Evolutionary conservation across 2,797 vertebrate species (phyloP).

Genomic region (Ctenopoma kingsleyae): DNA sequence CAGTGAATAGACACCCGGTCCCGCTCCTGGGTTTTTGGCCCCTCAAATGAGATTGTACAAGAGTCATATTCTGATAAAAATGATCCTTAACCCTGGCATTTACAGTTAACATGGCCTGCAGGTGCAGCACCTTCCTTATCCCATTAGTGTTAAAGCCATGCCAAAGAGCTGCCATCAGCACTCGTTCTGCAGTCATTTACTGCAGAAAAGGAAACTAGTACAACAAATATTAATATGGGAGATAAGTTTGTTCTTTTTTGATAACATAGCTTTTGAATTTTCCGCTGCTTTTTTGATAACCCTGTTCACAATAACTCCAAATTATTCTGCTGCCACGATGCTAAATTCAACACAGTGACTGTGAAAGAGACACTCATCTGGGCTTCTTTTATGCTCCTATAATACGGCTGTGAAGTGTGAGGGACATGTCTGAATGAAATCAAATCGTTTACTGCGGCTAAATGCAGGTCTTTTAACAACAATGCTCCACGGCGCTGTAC

Average conservation of each 20-base stretch:
- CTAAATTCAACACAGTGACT: no score
- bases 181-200: conserved; percentile 8
- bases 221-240: not conserved
- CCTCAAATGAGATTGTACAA: conserved; percentile 64
- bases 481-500: not conserved
- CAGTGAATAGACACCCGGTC: conserved; percentile 29
- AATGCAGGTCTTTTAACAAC: not conserved
- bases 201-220: conserved; percentile 3
- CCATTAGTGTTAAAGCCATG: conserved; percentile 45
- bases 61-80: conserved; percentile 67
- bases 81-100: conserved; percentile 37
- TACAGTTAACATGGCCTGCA: conserved; percentile 47
- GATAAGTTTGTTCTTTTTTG: not conserved
- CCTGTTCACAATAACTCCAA: no score
- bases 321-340: no score
- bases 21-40: conserved; percentile 23
- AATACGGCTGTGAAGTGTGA: no score
- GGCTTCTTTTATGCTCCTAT: no score
- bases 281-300: no score
- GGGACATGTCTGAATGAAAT: not conserved
- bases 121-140: conserved; percentile 71
- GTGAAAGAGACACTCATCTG: no score
- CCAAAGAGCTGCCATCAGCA: conserved; percentile 24
- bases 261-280: no score
- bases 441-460: not conserved